A percentile compares a stretch with the other conserved stretches of the same genome.
These are phyloP conservation scores for Perca fluviatilis DNA, from an alignment of 2,113 vertebrate genomes.

Conservation along the genomic window DNA sequence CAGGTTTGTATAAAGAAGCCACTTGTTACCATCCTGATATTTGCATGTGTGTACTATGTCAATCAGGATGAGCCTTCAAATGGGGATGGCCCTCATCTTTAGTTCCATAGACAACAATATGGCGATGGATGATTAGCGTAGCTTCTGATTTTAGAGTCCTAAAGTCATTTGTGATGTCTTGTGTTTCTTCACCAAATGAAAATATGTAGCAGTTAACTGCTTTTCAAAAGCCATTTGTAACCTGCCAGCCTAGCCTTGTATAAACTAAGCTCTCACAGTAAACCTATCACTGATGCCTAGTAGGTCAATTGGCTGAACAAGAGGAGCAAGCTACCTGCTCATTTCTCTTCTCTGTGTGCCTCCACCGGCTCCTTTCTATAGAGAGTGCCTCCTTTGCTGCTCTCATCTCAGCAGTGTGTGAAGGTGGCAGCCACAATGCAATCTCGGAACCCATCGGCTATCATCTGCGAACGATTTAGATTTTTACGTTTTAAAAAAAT, in stretches of 20 bases:
- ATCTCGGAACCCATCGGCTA: no score
- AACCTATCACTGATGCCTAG: slow-evolving; percentile 13
- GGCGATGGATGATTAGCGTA: no score
- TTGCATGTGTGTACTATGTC: background rate
- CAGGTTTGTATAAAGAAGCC: background rate
- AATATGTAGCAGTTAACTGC: slow-evolving; percentile 2
- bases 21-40: background rate
- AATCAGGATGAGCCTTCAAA: background rate
- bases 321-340: slow-evolving; percentile 19
- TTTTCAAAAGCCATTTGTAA: background rate
- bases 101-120: background rate
- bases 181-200: background rate
- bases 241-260: background rate
- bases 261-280: slow-evolving; percentile 14
- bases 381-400: slow-evolving; percentile 1
- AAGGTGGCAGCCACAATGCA: background rate
- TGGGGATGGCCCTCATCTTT: background rate
- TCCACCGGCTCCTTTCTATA: background rate
- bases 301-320: slow-evolving; percentile 39
- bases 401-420: slow-evolving; percentile 5
- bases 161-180: background rate
- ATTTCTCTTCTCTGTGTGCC: slow-evolving; percentile 7
- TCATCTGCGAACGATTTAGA: no score
- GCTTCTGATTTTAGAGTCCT: background rate
- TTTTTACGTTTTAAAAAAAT: no score